Base-by-base conservation (phyloP, 2,797 vertebrate species). In the Ataeniobius toweri region DNA sequence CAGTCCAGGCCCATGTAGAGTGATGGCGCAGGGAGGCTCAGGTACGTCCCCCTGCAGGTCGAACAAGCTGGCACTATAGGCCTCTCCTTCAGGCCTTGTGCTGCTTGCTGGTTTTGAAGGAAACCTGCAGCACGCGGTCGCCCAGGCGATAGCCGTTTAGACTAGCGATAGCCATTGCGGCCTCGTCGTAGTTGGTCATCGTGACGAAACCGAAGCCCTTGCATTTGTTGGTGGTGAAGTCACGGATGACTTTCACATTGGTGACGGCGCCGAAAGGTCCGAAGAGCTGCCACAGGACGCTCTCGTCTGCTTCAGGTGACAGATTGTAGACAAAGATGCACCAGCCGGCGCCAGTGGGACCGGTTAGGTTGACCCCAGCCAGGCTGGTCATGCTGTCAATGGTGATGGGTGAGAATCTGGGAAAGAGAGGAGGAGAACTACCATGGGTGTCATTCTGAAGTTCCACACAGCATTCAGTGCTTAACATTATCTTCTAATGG, bases 311-410 rank as follows among this genome's bases (percentile, higher is more conserved):
- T 91, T 99, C 98, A 0, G 98, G 98, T 0, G 97, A 98, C 86
- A 99, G 94, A 96, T 99, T 99, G 96, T 99, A 99, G 89, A 99
- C 97, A 53, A 99, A 99, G 96, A 99, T 99, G 95, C 98, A 99
- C 98, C 98, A 99, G 80, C 98, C 98, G 0, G 97, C 93, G 2
- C 96, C 96, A 0, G 96, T 95, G 0, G 97, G 97, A 14, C 97
- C 96, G 0, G 97, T 96, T 77, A 99, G 88, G 92, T 97, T 98
- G 90, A 98, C 97, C 5, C 97, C 98, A 0, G 97, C 96, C 85
- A 99, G 94, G 81, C 97, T 97, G 73, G 97, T 97, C 97, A 99
- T 97, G 92, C 97, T 97, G 93, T 99, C 98, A 31, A 99, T 98
- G 94, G 98, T 97, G 94, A 99, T 94, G 46, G 98, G 98, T 0